These are phyloP conservation scores for Rhyzopertha dominica DNA, from an alignment of 1,140 invertebrate species.

Conservation along the genomic window DNA sequence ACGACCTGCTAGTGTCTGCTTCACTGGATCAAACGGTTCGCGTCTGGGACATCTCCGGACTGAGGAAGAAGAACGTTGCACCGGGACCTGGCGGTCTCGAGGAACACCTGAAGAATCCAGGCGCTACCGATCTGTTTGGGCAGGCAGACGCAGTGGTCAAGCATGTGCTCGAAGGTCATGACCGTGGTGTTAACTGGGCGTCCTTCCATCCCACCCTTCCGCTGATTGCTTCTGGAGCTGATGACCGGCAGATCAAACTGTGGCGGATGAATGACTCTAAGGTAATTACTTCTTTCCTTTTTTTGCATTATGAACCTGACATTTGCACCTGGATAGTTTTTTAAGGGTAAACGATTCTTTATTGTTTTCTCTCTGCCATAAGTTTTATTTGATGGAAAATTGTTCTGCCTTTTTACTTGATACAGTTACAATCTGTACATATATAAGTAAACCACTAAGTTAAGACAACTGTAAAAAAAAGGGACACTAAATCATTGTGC, in stretches of 20 bases:
- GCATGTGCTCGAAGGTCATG: slow-evolving; percentile 96
- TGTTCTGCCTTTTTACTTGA: too few relatives aligned
- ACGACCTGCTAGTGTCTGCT: slow-evolving; percentile 96
- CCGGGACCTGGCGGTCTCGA: slow-evolving; percentile 88
- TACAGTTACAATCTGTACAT: too few relatives aligned
- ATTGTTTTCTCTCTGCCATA: too few relatives aligned
- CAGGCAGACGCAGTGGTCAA: slow-evolving; percentile 97
- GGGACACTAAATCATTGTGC: too few relatives aligned
- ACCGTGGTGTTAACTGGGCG: slow-evolving; percentile 98
- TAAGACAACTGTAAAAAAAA: too few relatives aligned
- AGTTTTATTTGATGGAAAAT: too few relatives aligned
- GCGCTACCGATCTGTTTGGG: slow-evolving; percentile 92
- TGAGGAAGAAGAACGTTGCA: slow-evolving; percentile 96
- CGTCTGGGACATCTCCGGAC: slow-evolving; percentile 97
- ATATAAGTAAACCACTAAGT: too few relatives aligned
- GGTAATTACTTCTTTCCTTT: slow-evolving; percentile 38
- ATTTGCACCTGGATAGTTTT: too few relatives aligned
- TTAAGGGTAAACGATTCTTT: too few relatives aligned
- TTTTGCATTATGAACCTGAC: not conserved
- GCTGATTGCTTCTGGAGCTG: slow-evolving; percentile 94
- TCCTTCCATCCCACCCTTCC: slow-evolving; percentile 93
- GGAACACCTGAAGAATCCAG: slow-evolving; percentile 82
- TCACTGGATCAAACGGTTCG: slow-evolving; percentile 97
- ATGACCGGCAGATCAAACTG: slow-evolving; percentile 95
- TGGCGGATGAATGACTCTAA: slow-evolving; percentile 99